Base-by-base conservation (phyloP, 2,888 invertebrate genomes). In the Iselma pallidipennis region DNA sequence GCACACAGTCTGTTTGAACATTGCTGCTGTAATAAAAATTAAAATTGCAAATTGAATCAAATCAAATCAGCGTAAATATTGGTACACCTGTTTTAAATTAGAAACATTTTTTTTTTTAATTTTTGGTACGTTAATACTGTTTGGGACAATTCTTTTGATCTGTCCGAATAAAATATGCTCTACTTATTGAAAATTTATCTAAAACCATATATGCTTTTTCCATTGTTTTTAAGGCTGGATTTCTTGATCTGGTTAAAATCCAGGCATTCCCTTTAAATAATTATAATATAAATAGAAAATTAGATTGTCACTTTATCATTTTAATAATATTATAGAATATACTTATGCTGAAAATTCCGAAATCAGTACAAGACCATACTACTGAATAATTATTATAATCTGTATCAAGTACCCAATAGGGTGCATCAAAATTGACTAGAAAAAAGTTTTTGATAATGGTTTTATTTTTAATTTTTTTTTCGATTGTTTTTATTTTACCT, bases 371-470 rank as follows among this genome's bases (percentile, higher is more conserved):
- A 25, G 86, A 85, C 82, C 88, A 90, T 3, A 89, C 86, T 0
- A 89, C 83, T 0, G 88, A 80, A 67, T 86, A 90, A 28, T 80
- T 81, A 0, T 79, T 79, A 73, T 90, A 90, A 74, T 90, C 89
- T 0, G 89, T 89, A 26, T 83, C 85, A 12, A 90, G 71, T 0
- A 90, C 80, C 88, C 88, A 89, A 72, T 89, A 88, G 0, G 86
- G 84, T 1, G 84, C 83, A 25, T 85, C 83, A 37, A 83, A 79
- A 28, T 81, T 76, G 28, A 86, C 83, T 80, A 78, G 42, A 80
- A 81, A 6, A 69, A 63, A 67, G 63, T 78, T 21, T 23, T 2
- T 1, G 4, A 2, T 12, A 2, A n/a, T 21, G n/a, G n/a, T n/a
- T n/a, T 21, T 5, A 45, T 23, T 4, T 4, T 4, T 23, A 1